phyloP scores from a whole-genome alignment of 2,888 invertebrate genomes.

The Nasonovia ribisnigri region DNA sequence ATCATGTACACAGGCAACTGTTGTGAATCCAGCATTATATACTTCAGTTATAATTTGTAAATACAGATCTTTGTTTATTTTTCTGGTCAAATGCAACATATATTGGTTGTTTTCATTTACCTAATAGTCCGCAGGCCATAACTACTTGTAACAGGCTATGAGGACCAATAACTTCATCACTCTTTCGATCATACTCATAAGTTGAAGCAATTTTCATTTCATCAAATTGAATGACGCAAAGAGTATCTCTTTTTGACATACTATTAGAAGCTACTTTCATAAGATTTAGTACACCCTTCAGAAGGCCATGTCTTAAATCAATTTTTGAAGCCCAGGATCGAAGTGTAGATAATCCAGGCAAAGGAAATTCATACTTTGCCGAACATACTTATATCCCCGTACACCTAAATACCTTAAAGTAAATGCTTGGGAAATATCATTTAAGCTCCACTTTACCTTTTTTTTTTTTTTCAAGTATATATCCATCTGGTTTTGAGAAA shows the following conservation, averaged over 20 bases:
- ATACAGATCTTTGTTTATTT: neutral
- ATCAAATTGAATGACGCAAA: neutral
- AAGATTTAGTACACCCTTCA: neutral
- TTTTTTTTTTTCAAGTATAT: neutral
- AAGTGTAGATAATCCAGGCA: neutral
- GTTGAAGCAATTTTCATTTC: neutral
- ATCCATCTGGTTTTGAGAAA: neutral
- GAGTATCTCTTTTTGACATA: neutral
- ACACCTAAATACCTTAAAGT: neutral
- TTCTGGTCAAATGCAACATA: neutral
- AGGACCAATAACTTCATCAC: neutral
- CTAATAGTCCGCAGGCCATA: neutral
- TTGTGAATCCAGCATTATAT: neutral
- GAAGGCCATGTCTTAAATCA: neutral
- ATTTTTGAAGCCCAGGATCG: neutral
- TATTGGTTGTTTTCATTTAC: slow-evolving; percentile 32
- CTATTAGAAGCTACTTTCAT: neutral
- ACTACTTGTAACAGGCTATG: neutral
- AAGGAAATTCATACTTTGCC: neutral
- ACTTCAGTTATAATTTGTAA: neutral
- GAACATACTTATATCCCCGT: neutral
- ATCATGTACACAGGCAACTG: slow-evolving; percentile 18
- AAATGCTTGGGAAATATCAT: neutral
- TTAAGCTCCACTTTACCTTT: neutral
- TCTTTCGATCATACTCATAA: neutral